phyloP scores from a whole-genome alignment of 2,113 vertebrate genomes.

The Mustelus asterias region DNA sequence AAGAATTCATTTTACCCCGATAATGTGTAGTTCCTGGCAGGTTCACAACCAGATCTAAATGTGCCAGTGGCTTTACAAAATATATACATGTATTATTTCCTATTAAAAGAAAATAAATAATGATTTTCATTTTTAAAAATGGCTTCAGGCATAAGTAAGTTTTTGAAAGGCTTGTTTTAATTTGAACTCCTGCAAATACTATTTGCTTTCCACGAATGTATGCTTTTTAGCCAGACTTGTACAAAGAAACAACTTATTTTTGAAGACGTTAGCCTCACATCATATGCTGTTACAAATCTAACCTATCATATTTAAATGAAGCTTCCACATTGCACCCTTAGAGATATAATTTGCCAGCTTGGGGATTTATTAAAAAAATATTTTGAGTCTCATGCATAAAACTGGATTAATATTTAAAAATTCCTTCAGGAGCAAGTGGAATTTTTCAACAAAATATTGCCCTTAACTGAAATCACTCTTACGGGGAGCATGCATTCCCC shows the following conservation, averaged over 20 bases:
- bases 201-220: background rate
- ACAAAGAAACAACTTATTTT: conserved; percentile 29
- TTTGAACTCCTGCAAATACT: background rate
- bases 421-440: conserved; percentile 17
- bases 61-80: background rate
- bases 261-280: background rate
- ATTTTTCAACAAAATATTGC: conserved; percentile 37
- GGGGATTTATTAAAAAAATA: conserved; percentile 32
- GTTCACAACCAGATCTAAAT: background rate
- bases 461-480: conserved; percentile 16
- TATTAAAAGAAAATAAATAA: background rate
- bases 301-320: conserved; percentile 13
- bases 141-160: background rate
- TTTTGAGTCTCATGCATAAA: conserved; percentile 13
- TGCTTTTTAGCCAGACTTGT: background rate
- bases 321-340: background rate
- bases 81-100: background rate
- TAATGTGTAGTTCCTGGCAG: background rate
- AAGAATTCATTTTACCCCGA: background rate
- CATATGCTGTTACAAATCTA: conserved; percentile 17
- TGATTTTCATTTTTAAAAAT: background rate
- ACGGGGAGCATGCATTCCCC: background rate
- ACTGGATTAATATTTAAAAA: conserved; percentile 36
- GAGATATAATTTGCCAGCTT: conserved; percentile 10
- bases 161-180: background rate